Conservation (phyloP, 2,888 invertebrate genomes). For the Linnaemya vulpina region DNA sequence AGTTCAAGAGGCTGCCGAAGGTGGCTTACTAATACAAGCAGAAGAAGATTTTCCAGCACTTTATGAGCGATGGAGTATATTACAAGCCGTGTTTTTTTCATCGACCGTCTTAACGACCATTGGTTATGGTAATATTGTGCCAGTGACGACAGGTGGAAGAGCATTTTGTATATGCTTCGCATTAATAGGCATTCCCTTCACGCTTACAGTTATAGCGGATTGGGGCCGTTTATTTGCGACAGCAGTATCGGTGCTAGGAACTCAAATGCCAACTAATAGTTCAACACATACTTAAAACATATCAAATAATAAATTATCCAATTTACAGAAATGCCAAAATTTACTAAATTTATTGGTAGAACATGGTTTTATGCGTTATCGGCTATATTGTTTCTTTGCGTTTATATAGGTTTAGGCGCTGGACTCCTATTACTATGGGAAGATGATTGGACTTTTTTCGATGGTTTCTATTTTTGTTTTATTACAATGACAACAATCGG, state of each 20-base stretch:
- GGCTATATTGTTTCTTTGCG: conserved; percentile 89
- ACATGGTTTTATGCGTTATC: conserved; percentile 88
- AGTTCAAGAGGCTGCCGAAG: conserved; percentile 89
- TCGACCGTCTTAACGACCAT: conserved; percentile 96
- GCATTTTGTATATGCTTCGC: conserved; percentile 92
- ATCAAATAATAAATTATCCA: neutral
- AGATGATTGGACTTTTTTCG: conserved; percentile 94
- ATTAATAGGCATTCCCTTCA: conserved; percentile 93
- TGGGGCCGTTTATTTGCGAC: conserved; percentile 92
- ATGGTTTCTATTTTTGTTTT: conserved; percentile 97
- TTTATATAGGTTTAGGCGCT: conserved; percentile 93
- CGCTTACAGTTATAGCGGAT: conserved; percentile 94
- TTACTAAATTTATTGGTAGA: conserved; percentile 82
- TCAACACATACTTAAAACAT: neutral
- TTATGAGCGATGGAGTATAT: conserved; percentile 89
- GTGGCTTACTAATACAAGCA: conserved; percentile 86
- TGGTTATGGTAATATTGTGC: conserved; percentile 95
- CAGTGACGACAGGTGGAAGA: conserved; percentile 91
- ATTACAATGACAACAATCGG: conserved; percentile 98
- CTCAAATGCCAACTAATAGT: conserved; percentile 84
- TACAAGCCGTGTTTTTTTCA: conserved; percentile 94
- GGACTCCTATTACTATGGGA: conserved; percentile 93
- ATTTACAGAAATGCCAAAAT: conserved; percentile 78
- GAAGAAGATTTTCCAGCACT: conserved; percentile 85
- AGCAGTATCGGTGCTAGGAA: conserved; percentile 88